Conservation (phyloP, 2,797 vertebrate genomes). For the Sciurus vulgaris region DNA sequence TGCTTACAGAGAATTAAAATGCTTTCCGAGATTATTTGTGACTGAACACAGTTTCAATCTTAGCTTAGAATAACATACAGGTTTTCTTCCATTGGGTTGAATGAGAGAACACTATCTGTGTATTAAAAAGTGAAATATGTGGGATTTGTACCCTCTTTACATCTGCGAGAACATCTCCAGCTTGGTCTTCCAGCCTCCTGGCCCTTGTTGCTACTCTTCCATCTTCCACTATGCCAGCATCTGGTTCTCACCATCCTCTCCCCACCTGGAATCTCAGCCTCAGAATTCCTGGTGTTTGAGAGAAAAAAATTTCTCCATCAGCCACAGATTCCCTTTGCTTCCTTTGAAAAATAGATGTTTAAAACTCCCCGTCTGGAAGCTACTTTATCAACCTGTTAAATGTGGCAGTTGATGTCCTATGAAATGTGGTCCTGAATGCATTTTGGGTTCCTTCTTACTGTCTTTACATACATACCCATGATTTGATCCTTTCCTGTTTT, state of each 20-base stretch:
- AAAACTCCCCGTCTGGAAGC: not conserved
- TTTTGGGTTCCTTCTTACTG: not conserved
- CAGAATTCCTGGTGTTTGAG: not conserved
- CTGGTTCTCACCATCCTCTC: not conserved
- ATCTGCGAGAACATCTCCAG: not conserved
- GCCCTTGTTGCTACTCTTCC: accelerated
- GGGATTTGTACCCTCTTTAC: not conserved
- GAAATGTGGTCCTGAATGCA: not conserved
- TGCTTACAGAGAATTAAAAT: slow-evolving; percentile 77
- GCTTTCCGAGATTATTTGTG: slow-evolving; percentile 70
- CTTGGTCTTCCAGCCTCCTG: not conserved
- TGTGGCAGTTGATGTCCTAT: not conserved
- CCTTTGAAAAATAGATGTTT: not conserved
- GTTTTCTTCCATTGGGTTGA: not conserved
- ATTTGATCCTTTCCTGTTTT: not conserved
- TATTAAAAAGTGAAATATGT: slow-evolving; percentile 46
- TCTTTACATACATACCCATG: not conserved
- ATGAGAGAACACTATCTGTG: not conserved
- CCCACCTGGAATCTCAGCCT: not conserved
- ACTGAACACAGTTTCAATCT: slow-evolving; percentile 62
- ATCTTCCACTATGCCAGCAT: not conserved
- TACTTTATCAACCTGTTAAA: not conserved
- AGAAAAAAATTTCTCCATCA: not conserved
- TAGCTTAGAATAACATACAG: slow-evolving; percentile 68
- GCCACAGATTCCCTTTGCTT: not conserved